Evolutionary conservation across 2,888 invertebrate species (phyloP).

Genomic region (Eupithecia inturbata): DNA sequence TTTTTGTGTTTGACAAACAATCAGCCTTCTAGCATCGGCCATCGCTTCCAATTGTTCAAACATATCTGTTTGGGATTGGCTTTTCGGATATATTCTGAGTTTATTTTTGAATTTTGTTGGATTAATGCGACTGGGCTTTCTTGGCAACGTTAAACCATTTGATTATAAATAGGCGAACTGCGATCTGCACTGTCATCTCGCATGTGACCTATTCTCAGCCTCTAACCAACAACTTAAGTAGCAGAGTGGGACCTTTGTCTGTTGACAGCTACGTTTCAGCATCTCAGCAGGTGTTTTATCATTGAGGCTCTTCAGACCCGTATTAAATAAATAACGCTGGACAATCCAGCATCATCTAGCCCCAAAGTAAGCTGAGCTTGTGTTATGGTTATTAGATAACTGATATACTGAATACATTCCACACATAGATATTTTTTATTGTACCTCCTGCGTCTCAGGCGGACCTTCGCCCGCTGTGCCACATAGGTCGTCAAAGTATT

Average conservation of each 20-base stretch:
- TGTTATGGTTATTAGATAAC: too few relatives aligned
- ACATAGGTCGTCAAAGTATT: too few relatives aligned
- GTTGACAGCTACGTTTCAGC: neutral
- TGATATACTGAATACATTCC: too few relatives aligned
- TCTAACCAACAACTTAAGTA: neutral
- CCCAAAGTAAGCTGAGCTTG: too few relatives aligned
- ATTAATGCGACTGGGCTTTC: neutral
- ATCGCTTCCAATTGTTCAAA: constrained; percentile 18
- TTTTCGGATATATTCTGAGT: neutral
- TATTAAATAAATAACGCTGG: too few relatives aligned
- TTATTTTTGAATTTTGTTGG: neutral
- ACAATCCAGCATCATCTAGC: too few relatives aligned
- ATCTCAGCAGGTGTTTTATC: neutral
- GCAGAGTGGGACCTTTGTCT: neutral
- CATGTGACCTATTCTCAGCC: neutral
- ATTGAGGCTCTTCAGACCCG: neutral
- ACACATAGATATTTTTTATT: too few relatives aligned
- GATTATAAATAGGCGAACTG: neutral
- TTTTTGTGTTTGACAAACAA: constrained; percentile 23
- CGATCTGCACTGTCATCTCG: neutral
- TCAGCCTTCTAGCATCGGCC: neutral
- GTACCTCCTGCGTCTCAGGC: too few relatives aligned
- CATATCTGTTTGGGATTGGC: constrained; percentile 7
- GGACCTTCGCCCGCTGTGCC: too few relatives aligned
- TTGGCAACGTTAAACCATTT: neutral